A percentile compares a stretch with the other conserved stretches of the same genome.
These are phyloP conservation scores for Hyles vespertilio DNA, from an alignment of 1,140 invertebrate species.

Conservation along the genomic window DNA sequence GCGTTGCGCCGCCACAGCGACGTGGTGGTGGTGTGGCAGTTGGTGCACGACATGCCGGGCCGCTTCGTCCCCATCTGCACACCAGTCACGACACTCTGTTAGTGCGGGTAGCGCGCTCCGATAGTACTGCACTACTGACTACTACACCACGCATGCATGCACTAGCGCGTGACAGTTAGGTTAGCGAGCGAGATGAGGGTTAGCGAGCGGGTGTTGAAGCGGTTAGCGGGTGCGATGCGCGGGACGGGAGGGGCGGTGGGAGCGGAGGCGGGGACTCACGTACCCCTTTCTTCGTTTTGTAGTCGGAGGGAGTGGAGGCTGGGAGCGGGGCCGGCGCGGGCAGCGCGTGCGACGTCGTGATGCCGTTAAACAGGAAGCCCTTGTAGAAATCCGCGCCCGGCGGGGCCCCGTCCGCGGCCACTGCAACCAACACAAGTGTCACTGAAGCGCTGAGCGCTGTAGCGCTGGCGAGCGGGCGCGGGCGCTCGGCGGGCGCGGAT, in stretches of 20 bases:
- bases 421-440: conserved; percentile 82
- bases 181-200: conserved; percentile 1
- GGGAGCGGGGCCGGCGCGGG: conserved; percentile 63
- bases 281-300: conserved; percentile 66
- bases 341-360: conserved; percentile 68
- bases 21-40: conserved; percentile 91
- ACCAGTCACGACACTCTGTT: neutral
- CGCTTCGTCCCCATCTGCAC: conserved; percentile 83
- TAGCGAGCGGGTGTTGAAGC: conserved; percentile 20
- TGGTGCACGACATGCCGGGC: conserved; percentile 91
- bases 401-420: conserved; percentile 84
- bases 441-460: conserved; percentile 26
- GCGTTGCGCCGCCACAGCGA: conserved; percentile 94
- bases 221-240: conserved; percentile 19
- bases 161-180: neutral
- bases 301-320: conserved; percentile 61
- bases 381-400: conserved; percentile 89
- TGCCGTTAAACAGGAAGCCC: conserved; percentile 79
- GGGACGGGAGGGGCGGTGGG: conserved; percentile 10
- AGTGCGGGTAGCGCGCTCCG: neutral
- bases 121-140: neutral
- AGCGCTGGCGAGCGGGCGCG: conserved; percentile 55
- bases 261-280: conserved; percentile 39
- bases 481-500: conserved; percentile 73
- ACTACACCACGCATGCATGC: neutral